phyloP scores from a whole-genome alignment of 2,113 vertebrate species.

The Ursus arctos region DNA sequence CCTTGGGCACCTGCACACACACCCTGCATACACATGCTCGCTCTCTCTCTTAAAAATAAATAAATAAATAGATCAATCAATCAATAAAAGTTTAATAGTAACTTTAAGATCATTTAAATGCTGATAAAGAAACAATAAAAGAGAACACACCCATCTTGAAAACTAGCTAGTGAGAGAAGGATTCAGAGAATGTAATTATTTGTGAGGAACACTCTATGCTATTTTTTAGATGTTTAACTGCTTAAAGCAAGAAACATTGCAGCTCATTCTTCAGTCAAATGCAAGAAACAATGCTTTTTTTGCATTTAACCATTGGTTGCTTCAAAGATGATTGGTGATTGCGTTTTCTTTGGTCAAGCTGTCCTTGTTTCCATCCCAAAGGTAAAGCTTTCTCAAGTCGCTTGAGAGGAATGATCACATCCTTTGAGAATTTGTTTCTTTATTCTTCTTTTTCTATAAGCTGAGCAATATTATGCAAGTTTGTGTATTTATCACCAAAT shows the following conservation, averaged over 20 bases:
- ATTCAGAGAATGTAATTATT: background rate
- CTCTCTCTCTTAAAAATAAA: no score
- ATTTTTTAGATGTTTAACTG: constrained; percentile 18
- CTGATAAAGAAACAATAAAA: background rate
- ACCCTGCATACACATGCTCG: no score
- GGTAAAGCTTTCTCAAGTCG: background rate
- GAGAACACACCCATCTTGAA: background rate
- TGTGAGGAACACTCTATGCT: background rate
- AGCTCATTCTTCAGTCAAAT: background rate
- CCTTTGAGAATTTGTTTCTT: background rate
- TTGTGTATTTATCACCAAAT: background rate
- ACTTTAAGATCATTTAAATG: constrained; percentile 34
- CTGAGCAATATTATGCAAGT: background rate
- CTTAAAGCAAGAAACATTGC: background rate
- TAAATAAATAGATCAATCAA: no score
- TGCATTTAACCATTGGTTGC: background rate
- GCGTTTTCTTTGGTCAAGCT: constrained; percentile 27
- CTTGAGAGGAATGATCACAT: background rate
- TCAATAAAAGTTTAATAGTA: background rate
- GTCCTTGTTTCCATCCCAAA: background rate
- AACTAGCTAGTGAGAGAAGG: background rate
- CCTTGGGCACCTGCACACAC: no score
- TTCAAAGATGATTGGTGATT: background rate
- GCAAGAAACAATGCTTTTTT: background rate
- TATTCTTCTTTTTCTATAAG: background rate